A percentile compares a stretch with the other conserved stretches of the same genome.
These are phyloP conservation scores for Echinarachnius parma DNA, from an alignment of 53 echinoderm and acorn worm genomes.

Conservation along the genomic window DNA sequence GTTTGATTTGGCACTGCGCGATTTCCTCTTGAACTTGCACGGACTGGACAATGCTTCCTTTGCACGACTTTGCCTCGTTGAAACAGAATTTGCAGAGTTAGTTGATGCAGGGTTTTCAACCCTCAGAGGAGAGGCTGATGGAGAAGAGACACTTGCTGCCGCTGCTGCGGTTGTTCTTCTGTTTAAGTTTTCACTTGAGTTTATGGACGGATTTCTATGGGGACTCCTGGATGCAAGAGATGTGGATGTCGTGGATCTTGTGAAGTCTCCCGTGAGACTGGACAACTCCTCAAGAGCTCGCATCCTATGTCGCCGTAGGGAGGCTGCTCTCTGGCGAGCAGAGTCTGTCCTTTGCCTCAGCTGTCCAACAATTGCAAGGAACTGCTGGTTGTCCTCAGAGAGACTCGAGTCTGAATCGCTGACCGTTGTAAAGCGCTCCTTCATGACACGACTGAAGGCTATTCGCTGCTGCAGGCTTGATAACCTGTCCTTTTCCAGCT, in stretches of 20 bases:
- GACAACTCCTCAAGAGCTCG: slow-evolving; percentile 17
- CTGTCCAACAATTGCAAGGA: slow-evolving; percentile 35
- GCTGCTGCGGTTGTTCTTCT: slow-evolving; percentile 18
- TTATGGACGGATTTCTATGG: slow-evolving; percentile 16
- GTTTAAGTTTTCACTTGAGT: neutral
- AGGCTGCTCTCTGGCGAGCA: slow-evolving; percentile 23
- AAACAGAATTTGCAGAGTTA: neutral
- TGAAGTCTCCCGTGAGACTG: slow-evolving; percentile 22
- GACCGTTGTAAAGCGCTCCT: slow-evolving; percentile 42
- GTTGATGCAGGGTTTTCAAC: neutral
- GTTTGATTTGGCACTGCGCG: neutral
- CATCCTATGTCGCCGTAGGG: slow-evolving; percentile 31
- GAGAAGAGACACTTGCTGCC: slow-evolving; percentile 9
- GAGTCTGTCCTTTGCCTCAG: slow-evolving; percentile 35
- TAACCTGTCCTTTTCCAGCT: slow-evolving; percentile 48
- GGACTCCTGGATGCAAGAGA: slow-evolving; percentile 22
- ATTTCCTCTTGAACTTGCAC: neutral
- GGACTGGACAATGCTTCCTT: neutral
- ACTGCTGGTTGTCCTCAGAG: slow-evolving; percentile 37
- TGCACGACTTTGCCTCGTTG: neutral
- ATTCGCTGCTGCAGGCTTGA: slow-evolving; percentile 46
- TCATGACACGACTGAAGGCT: slow-evolving; percentile 53
- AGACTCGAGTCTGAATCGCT: slow-evolving; percentile 39
- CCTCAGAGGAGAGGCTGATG: slow-evolving; percentile 13
- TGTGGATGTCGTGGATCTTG: neutral